Evolutionary conservation across 2,113 vertebrate genomes (phyloP).

Genomic region (Pangasianodon hypophthalmus): DNA sequence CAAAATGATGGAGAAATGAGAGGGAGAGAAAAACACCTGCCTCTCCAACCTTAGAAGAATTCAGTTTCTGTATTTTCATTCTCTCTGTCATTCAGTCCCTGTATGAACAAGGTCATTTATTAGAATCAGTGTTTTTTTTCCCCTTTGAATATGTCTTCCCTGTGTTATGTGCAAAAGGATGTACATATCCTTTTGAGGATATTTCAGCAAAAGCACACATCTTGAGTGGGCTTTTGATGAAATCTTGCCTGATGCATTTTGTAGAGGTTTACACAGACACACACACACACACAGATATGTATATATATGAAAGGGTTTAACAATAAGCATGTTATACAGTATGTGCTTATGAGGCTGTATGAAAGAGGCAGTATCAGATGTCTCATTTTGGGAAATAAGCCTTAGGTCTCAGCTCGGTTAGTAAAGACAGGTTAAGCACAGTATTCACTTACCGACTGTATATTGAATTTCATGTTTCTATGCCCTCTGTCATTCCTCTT

Average conservation of each 20-base stretch:
- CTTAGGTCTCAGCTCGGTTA: neutral
- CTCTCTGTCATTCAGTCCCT: neutral
- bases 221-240: neutral
- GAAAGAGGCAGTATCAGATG: neutral
- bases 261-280: neutral
- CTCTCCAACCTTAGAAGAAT: neutral
- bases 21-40: neutral
- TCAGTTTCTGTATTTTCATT: neutral
- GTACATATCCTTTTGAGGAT: neutral
- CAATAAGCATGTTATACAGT: neutral
- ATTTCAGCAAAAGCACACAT: neutral
- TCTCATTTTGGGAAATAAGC: conserved; percentile 12
- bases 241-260: neutral
- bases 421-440: neutral
- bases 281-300: too few species aligned
- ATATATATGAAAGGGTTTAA: neutral
- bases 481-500: neutral
- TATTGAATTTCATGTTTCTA: conserved; percentile 14
- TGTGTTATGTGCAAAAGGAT: neutral
- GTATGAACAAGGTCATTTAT: neutral
- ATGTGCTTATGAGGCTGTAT: neutral
- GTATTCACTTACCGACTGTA: neutral
- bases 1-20: neutral
- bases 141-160: neutral
- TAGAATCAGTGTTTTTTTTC: neutral